Evolutionary conservation across 2,797 vertebrate species (phyloP), one percentile per base, ranked within the genome.

Genomic region (Halcyon leucocephala): DNA sequence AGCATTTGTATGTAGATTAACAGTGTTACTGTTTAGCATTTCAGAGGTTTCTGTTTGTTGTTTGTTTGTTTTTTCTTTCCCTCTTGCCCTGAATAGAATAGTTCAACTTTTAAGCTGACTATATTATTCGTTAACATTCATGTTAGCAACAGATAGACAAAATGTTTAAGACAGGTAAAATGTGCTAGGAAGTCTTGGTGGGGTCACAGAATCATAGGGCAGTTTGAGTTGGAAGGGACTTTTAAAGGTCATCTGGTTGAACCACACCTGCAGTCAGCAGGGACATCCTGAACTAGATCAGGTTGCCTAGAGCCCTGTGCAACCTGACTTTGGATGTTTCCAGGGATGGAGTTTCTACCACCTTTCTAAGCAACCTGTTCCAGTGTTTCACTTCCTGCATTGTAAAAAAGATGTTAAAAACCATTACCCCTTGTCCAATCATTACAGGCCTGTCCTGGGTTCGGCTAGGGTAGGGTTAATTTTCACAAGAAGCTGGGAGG

Each of bases 351-450:
- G 4, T 20, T 46, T 58, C 42, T 21, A 19, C 21, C 1, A 2
- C 15, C 20, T 76, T 17, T 71, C 54, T 60, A 37, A 31, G 42
- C 65, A 81, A 62, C 14, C 20, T 58, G 7, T 73, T 8, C 21
- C 31, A 44, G 28, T 31, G 22, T 44, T 73, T 86, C 12, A 44
- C 4, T 33, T 18, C 51, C 19, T 10, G 46, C 4, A 9, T 5
- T 3, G 7, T 80, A 52, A 61, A 35, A 35, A 35, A 35, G 33
- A 35, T 35, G 2, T 55, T 20, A n/a, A 20, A 55, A 55, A 55
- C 13, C 52, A n/a, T 55, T 57, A 29, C 3, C 7, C 0, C 25
- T 57, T 73, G 28, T 81, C 11, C 9, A 70, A 0, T 57, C 0
- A 1, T 55, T 20, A 52, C 31, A n/a, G 54, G 54, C 19, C 20